Percentiles rank a stretch among this genome's conserved stretches.
These are phyloP conservation scores for Gymnoscopelus braueri DNA, from an alignment of 2,797 vertebrate genomes.

Conservation along the genomic window DNA sequence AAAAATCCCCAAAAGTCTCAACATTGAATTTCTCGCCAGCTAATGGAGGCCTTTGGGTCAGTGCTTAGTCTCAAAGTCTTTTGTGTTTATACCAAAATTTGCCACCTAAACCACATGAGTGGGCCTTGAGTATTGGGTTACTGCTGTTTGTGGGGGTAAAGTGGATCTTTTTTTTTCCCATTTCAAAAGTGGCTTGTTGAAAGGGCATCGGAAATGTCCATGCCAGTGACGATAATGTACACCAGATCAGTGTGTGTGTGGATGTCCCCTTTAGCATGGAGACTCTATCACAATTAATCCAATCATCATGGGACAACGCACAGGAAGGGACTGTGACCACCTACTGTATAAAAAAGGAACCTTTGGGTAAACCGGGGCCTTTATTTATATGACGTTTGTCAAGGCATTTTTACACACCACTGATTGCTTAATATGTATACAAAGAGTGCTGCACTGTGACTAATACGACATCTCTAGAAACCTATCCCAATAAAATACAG, in stretches of 20 bases:
- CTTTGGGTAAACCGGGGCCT: constrained; percentile 35
- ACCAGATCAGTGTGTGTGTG: constrained; percentile 62
- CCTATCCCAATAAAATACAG: background rate
- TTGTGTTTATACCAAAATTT: constrained; percentile 73
- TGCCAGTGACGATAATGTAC: constrained; percentile 70
- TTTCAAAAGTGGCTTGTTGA: constrained; percentile 70
- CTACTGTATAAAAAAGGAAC: constrained; percentile 51
- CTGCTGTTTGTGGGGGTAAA: constrained; percentile 73
- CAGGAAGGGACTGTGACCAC: constrained; percentile 59
- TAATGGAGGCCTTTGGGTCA: constrained; percentile 39
- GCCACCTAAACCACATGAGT: constrained; percentile 77
- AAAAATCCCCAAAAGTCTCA: constrained; percentile 23
- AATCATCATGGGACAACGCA: constrained; percentile 57
- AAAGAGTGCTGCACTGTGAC: constrained; percentile 43
- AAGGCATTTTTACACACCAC: constrained; percentile 46
- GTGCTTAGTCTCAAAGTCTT: constrained; percentile 57
- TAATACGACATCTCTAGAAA: background rate
- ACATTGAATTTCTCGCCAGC: constrained; percentile 26
- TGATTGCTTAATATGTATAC: constrained; percentile 55
- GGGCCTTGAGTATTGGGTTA: constrained; percentile 72
- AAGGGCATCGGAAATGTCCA: constrained; percentile 70
- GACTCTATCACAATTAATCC: constrained; percentile 64
- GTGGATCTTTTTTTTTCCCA: constrained; percentile 63
- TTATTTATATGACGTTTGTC: constrained; percentile 51
- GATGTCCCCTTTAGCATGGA: constrained; percentile 50